Conservation (phyloP, 2,113 vertebrate genomes). For the Ammodramus savannarum region DNA sequence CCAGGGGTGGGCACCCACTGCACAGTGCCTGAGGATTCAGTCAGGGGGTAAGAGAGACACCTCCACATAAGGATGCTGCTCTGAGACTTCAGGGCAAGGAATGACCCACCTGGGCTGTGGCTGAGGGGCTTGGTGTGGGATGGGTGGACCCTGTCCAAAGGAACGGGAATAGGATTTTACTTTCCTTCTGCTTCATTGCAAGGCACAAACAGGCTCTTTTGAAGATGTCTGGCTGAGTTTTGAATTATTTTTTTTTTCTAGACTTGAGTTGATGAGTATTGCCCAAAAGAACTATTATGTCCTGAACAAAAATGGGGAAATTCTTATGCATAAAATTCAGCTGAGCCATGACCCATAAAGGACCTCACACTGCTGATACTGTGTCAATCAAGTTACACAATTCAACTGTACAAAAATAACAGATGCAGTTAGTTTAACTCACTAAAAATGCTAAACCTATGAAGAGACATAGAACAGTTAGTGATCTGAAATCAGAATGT, state of each 20-base stretch:
- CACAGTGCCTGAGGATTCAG: background rate
- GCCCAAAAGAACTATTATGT: background rate
- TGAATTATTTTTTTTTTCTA: background rate
- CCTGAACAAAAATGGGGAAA: background rate
- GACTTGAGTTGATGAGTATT: background rate
- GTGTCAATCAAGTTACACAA: background rate
- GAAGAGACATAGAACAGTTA: background rate
- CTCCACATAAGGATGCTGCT: background rate
- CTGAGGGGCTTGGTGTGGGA: background rate
- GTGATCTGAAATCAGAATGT: background rate
- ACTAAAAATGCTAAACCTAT: background rate
- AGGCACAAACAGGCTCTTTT: background rate
- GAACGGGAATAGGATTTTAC: background rate
- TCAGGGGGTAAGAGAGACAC: fast-evolving
- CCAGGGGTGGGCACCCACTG: too few relatives aligned
- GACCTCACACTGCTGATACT: background rate
- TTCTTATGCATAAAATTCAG: background rate
- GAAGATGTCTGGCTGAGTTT: background rate
- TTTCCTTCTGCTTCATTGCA: background rate
- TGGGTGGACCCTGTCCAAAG: background rate
- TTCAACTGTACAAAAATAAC: background rate
- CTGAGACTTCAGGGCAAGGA: background rate
- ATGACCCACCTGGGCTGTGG: background rate
- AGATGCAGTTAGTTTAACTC: background rate
- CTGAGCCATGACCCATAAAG: background rate